phyloP scores from a whole-genome alignment of 1,140 invertebrate genomes.

The Calosoma granatense region DNA sequence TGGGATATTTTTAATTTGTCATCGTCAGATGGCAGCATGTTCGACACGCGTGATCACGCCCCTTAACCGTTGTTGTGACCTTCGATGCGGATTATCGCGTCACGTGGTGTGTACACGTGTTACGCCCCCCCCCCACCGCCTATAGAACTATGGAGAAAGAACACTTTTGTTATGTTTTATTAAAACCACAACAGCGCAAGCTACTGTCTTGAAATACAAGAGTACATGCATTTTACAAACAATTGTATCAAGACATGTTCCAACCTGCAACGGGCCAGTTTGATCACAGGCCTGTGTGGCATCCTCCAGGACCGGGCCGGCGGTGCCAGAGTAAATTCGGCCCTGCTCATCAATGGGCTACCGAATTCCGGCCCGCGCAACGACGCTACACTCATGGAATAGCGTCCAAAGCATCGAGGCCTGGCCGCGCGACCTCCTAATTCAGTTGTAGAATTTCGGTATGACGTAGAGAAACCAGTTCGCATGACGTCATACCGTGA shows the following conservation, averaged over 20 bases:
- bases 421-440: not conserved
- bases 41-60: not conserved
- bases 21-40: not conserved
- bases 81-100: not conserved
- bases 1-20: not conserved
- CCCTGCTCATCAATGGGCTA: not conserved
- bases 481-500: not conserved
- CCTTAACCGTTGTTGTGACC: not conserved
- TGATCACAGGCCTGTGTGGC: not conserved
- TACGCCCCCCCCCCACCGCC: not conserved
- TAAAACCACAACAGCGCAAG: too few relatives aligned
- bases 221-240: too few relatives aligned
- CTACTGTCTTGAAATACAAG: too few relatives aligned
- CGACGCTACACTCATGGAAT: not conserved
- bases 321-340: not conserved
- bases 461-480: not conserved
- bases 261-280: not conserved
- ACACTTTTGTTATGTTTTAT: not conserved
- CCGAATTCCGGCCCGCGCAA: not conserved
- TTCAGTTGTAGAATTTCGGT: not conserved
- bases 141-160: not conserved
- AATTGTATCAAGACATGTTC: too few relatives aligned
- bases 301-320: not conserved
- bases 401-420: not conserved
- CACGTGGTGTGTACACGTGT: not conserved